phyloP scores from a whole-genome alignment of 2,113 vertebrate genomes.

The Callaeas wilsoni region DNA sequence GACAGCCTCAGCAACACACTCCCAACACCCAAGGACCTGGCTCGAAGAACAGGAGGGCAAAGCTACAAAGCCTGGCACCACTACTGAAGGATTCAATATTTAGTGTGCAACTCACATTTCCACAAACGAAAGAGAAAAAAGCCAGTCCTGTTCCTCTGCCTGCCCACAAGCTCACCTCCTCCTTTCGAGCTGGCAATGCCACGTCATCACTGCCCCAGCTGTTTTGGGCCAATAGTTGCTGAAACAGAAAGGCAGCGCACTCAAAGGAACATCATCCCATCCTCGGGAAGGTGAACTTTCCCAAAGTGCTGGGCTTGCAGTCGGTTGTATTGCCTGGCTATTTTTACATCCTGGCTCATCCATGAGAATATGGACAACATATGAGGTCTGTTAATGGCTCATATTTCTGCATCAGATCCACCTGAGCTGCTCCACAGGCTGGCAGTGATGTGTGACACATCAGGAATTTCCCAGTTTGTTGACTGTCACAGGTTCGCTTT shows the following conservation, averaged over 20 bases:
- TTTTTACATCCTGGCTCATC: neutral
- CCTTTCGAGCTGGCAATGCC: neutral
- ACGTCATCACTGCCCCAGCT: neutral
- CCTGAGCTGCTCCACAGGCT: neutral
- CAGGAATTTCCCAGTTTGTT: slow-evolving; percentile 26
- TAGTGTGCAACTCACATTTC: neutral
- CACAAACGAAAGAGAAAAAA: neutral
- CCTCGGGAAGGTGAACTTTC: neutral
- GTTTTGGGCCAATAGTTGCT: neutral
- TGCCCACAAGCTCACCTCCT: neutral
- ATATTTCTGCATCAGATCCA: neutral
- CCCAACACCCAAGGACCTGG: neutral
- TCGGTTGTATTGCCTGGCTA: neutral
- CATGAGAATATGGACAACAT: neutral
- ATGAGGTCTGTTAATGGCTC: neutral
- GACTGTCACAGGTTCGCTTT: slow-evolving; percentile 21
- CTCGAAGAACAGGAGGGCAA: neutral
- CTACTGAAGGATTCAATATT: neutral
- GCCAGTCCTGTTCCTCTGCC: neutral
- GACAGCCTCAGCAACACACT: neutral
- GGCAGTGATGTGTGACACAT: neutral
- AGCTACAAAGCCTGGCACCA: neutral
- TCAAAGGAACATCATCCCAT: neutral
- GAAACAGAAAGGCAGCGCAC: neutral
- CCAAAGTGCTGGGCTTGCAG: neutral